Evolutionary conservation across 2,113 vertebrate genomes (phyloP), one percentile per base, ranked within the genome.

Genomic region (Empidonax traillii): DNA sequence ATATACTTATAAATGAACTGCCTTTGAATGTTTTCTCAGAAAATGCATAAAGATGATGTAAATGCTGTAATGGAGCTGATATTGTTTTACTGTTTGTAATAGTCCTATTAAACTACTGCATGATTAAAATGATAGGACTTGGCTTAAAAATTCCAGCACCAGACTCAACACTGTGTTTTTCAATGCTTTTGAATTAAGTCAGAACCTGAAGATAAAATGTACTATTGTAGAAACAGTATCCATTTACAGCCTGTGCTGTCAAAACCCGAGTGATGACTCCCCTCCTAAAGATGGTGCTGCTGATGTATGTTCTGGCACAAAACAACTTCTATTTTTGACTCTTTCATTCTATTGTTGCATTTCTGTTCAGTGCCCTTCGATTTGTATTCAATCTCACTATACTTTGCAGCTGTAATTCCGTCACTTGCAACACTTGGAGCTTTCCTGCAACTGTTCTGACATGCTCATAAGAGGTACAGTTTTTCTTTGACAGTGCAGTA

Each of bases 301-400:
- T 78, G 65, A 79, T 86, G 59, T 67, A 63, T 68, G 72, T 87
- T 93, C 69, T 89, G 88, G 72, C 37, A 85, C 25, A 24, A 84
- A 88, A 69, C 68, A 78, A 53, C 72, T 95, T 94, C 83, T 89
- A 9, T 65, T 94, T 96, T 68, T 90, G 86, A 77, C 83, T 94
- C 56, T 62, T 68, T 83, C 72, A 81, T 93, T 92, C 75, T 77
- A 14, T 47, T 41, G 9, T 67, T 84, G n/a, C 14, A 3, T 87
- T 88, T 78, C 85, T 95, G 52, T 52, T 92, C 47, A n/a, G n/a
- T 63, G 83, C 47, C 83, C 90, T 90, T 90, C 0, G 5, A 56
- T 84, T 89, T 87, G 69, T 58, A 12, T 53, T 90, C 61, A 30
- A 5, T 78, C 68, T 68, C 25, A 3, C 53, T 56, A 72, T 65